Percentiles rank a stretch among this genome's conserved stretches.
Conservation (phyloP, 2,888 invertebrate species). For the Campoplex nolae region DNA sequence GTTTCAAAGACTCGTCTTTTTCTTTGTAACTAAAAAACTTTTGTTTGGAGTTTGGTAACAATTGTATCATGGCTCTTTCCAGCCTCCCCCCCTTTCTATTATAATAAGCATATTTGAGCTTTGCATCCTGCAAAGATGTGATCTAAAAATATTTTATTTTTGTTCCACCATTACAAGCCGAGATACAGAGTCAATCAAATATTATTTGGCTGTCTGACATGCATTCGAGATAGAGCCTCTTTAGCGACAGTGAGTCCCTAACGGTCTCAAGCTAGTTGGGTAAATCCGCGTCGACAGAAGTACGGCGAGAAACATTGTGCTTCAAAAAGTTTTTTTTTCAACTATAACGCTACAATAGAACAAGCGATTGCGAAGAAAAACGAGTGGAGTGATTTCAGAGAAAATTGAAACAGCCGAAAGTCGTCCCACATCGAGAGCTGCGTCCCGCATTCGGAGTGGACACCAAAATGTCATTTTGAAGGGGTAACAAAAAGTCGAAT, state of each 20-base stretch:
- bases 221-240: neutral
- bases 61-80: too few species aligned
- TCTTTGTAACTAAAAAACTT: too few species aligned
- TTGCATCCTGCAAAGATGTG: too few species aligned
- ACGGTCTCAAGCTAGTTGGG: neutral
- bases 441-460: constrained; percentile 18
- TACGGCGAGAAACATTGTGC: neutral
- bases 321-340: too few species aligned
- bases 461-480: constrained; percentile 37
- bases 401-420: neutral
- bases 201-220: too few species aligned
- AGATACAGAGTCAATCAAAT: neutral
- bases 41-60: too few species aligned
- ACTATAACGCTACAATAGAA: too few species aligned
- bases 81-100: too few species aligned
- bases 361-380: neutral
- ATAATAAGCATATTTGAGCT: too few species aligned
- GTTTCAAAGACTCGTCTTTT: too few species aligned
- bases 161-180: neutral
- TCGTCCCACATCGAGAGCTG: constrained; percentile 1
- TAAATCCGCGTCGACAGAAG: neutral
- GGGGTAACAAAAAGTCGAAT: constrained; percentile 64
- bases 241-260: neutral
- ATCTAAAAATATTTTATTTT: too few species aligned
- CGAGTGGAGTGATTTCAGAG: neutral